Evolutionary conservation across 2,113 vertebrate genomes (phyloP), one percentile per base, ranked within the genome.

Genomic region (Oryzias woworae): DNA sequence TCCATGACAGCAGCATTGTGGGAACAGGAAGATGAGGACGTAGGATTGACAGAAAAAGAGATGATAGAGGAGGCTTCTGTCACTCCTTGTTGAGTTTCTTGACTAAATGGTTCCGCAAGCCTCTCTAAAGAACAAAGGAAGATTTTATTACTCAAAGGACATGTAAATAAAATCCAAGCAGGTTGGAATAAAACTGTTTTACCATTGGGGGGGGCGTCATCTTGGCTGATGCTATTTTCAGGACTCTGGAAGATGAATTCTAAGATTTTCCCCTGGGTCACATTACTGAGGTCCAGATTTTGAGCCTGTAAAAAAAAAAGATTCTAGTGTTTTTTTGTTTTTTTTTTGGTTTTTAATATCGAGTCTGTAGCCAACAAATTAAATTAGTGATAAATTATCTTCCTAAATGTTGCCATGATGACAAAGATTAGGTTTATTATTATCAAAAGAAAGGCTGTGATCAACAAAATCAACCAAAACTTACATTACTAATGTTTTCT

Each of bases 171-270:
- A 43, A 48, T 44, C 47, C 7, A 18, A 65, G 15, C 5, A 8
- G 10, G 50, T 66, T 62, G 14, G 15, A 63, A 41, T 17, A 1
- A 52, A 15, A 20, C 44, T 16, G 51, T 74, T 85, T 63, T 88
- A 95, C 97, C 95, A 82, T 86, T 89, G 59, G 92, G 92, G 67
- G 92, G 92, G 55, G 89, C 83, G 46, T 95, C 94, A 14, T 98
- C 96, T 78, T 93, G 93, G 80, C 92, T 93, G 48, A 92, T 78
- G 13, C 92, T 85, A 51, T 93, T 94, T 69, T 98, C 96, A 42
- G 95, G 91, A 90, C 94, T 96, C 92, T 97, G 96, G 85, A 99
- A 98, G 93, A 99, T 96, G 4, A 95, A 95, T 86, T 98, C 96
- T 63, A 99, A 99, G 80, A 99, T 95, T 88, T 91, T 92, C 89